Percentiles rank a stretch among this genome's conserved stretches.
Conservation (phyloP, 2,113 vertebrate genomes). For the Herpetotheres cachinnans region DNA sequence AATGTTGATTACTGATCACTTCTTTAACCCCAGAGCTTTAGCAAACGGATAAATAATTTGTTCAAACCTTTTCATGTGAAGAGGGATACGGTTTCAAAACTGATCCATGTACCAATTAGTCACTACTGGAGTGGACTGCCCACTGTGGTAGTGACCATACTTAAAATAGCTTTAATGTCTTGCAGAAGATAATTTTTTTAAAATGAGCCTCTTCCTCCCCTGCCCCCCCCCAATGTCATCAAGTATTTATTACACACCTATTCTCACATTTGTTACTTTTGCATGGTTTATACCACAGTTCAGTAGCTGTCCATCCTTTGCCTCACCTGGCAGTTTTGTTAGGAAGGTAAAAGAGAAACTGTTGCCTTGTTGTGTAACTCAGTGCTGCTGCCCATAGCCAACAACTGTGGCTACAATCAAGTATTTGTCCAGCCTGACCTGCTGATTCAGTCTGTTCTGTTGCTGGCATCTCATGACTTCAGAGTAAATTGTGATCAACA, state of each 20-base stretch:
- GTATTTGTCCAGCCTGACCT: constrained; percentile 76
- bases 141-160: not conserved
- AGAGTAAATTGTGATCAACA: constrained; percentile 85
- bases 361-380: constrained; percentile 74
- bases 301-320: constrained; percentile 69
- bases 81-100: constrained; percentile 41
- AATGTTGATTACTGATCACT: constrained; percentile 80
- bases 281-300: constrained; percentile 78
- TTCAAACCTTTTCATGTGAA: constrained; percentile 53
- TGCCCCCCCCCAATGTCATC: not conserved
- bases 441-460: constrained; percentile 76
- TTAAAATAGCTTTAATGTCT: constrained; percentile 54
- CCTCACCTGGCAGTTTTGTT: constrained; percentile 70
- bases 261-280: constrained; percentile 71
- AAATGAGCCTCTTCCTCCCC: not conserved
- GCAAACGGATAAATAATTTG: constrained; percentile 50
- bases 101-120: constrained; percentile 11
- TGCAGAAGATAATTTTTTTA: constrained; percentile 39
- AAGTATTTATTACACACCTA: constrained; percentile 79
- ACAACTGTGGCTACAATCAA: constrained; percentile 73
- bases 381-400: constrained; percentile 77
- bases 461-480: constrained; percentile 86
- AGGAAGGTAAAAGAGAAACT: constrained; percentile 64
- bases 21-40: constrained; percentile 73
- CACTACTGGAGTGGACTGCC: constrained; percentile 32